Evolutionary conservation across 2,888 invertebrate genomes (phyloP).

Genomic region (Polietes domitor): DNA sequence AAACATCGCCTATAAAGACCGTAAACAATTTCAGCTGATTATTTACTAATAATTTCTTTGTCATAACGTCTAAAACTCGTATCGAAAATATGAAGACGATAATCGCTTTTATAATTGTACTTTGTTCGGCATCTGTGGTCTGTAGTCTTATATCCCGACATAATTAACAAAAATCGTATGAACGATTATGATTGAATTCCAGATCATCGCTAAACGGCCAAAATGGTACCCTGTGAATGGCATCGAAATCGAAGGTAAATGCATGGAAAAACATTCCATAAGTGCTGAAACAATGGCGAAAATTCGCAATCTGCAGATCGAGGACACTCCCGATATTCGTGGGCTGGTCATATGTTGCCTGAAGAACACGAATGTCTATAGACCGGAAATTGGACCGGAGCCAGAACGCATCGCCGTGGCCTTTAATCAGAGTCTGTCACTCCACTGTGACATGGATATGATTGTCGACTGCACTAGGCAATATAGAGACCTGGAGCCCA

Average conservation of each 20-base stretch:
- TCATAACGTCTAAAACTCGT: no score
- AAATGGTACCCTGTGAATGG: neutral
- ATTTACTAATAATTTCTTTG: no score
- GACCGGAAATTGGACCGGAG: conserved; percentile 26
- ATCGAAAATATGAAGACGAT: no score
- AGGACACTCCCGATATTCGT: conserved; percentile 26
- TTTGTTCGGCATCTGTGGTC: no score
- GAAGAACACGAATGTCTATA: conserved; percentile 2
- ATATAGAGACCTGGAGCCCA: neutral
- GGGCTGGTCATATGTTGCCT: conserved; percentile 37
- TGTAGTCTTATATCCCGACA: no score
- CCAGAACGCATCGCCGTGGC: neutral
- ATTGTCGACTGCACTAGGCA: neutral
- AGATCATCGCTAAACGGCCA: neutral
- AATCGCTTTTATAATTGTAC: no score
- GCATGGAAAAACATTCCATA: neutral
- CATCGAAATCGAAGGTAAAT: neutral
- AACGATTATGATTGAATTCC: no score
- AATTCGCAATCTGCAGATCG: conserved; percentile 43
- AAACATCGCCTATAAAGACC: no score
- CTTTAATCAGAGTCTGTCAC: neutral
- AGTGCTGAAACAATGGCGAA: conserved; percentile 23
- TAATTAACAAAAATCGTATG: no score
- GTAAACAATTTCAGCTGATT: no score
- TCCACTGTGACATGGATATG: neutral